phyloP scores from a whole-genome alignment of 1,140 invertebrate genomes.

The Muscidifurax raptorellus region DNA sequence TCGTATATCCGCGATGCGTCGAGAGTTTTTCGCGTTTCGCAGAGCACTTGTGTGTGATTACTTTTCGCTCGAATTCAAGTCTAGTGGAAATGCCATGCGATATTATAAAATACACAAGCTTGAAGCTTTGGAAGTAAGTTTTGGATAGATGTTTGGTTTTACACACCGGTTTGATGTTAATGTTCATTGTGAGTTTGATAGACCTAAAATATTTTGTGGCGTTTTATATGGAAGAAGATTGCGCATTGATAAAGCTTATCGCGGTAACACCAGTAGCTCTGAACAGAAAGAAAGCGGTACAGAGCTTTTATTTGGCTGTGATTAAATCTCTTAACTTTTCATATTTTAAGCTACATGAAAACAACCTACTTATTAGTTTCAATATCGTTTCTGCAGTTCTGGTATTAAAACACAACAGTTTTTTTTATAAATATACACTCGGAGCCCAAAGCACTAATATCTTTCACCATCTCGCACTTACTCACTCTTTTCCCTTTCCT shows the following conservation, averaged over 20 bases:
- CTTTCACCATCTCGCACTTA: neutral
- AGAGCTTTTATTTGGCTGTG: neutral
- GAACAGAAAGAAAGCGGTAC: too few species aligned
- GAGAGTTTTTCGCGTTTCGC: too few species aligned
- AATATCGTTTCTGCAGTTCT: too few species aligned
- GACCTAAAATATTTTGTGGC: neutral
- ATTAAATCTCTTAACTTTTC: too few species aligned
- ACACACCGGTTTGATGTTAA: neutral
- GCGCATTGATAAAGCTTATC: too few species aligned
- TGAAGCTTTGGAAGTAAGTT: neutral
- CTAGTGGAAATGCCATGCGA: too few species aligned
- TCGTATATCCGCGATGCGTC: neutral
- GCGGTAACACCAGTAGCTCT: too few species aligned
- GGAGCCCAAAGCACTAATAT: neutral
- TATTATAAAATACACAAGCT: neutral
- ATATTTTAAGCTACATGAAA: too few species aligned
- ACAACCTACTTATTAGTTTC: too few species aligned
- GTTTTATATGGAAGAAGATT: neutral
- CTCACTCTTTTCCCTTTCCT: neutral
- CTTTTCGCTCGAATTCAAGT: neutral
- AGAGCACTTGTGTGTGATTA: neutral
- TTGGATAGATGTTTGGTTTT: neutral
- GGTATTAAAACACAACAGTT: too few species aligned
- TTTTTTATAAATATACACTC: too few species aligned
- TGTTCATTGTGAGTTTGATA: neutral